Base-by-base conservation (phyloP, 2,113 vertebrate species). In the Spilogale gracilis region DNA sequence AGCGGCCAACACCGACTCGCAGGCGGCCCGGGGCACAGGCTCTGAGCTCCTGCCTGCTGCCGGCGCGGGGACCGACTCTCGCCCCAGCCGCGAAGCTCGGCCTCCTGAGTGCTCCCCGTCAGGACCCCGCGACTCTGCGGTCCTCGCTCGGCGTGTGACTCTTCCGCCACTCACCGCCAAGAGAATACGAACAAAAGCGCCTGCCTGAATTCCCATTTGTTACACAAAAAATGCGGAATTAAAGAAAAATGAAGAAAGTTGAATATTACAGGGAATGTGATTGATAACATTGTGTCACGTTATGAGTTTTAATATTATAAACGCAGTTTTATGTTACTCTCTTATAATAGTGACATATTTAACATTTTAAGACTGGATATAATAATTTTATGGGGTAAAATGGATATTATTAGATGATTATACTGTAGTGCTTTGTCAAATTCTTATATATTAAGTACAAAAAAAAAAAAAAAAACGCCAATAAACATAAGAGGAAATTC, bases 321-420 rank as follows among this genome's bases (percentile, higher is more conserved):
- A 99, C 97, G 92, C 97, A 97, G 97, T 98, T 98, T 98, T 98
- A 98, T 96, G 78, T 90, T 97, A 92, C 86, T 96, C 80, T 97
- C 93, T 96, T 76, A 78, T 98, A 98, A 98, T 87, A 95, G 98
- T 98, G 98, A 97, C 98, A 98, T 97, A 98, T 98, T 98, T 98
- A 98, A 98, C 98, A 98, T 98, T 98, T 99, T 99, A 98, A 98
- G 98, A 97, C 98, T 93, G 91, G 91, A 98, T 98, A 98, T 98
- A 98, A 99, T 98, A 98, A 98, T 98, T 99, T 98, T 98, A 99
- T 98, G 96, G 98, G 96, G 97, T 95, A 98, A 98, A 99, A 98
- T 98, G 98, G 93, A 32, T 98, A 98, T 98, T 98, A 98, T 98
- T 98, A 98, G 97, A 97, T 97, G 97, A 98, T 98, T 98, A 98